Base-by-base conservation (phyloP, 2,797 vertebrate species). In the Siniperca obscura region DNA sequence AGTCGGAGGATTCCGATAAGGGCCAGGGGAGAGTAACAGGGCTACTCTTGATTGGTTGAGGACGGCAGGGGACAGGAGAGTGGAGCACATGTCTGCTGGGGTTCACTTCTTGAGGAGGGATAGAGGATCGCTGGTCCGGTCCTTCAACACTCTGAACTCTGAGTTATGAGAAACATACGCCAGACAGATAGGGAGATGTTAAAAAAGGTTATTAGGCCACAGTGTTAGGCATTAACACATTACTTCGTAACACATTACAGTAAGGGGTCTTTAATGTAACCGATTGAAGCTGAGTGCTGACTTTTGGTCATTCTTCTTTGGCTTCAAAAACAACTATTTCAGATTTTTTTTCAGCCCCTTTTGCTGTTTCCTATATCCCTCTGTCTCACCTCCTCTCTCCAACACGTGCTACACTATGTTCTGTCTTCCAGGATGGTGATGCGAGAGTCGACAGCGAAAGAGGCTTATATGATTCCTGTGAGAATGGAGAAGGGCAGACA, bases 61-160 rank as follows among this genome's bases (percentile, higher is more conserved):
- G 96, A 14, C 95, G 94, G 66, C 89, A 93, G 19, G 94, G 95
- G 3, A 95, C 86, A 0, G 95, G 94, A 10, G 90, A 65, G 0
- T 93, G 93, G 64, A 94, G 68, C 19, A 91, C 69, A 50, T 93
- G 92, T 74, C 89, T 86, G 82, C 50, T 82, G 36, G 59, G 72
- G 61, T 81, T 91, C 25, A 87, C 66, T 2, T 95, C 93, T 40
- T 85, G 87, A 56, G 76, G 48, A 44, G 60, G 53, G 38, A 81
- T 42, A 50, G 82, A 56, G 2, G 69, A 6, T 19, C 60, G 80
- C 65, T 86, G 89, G 25, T 91, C 81, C 6, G 74, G 17, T 19
- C 64, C 86, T 36, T 95, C 94, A 50, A 85, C 27, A 22, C 73
- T 89, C 44, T 87, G 74, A 78, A 66, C 4, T 86, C 94, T 94